phyloP scores from a whole-genome alignment of 2,797 vertebrate species.

The Ceyx erithaca region DNA sequence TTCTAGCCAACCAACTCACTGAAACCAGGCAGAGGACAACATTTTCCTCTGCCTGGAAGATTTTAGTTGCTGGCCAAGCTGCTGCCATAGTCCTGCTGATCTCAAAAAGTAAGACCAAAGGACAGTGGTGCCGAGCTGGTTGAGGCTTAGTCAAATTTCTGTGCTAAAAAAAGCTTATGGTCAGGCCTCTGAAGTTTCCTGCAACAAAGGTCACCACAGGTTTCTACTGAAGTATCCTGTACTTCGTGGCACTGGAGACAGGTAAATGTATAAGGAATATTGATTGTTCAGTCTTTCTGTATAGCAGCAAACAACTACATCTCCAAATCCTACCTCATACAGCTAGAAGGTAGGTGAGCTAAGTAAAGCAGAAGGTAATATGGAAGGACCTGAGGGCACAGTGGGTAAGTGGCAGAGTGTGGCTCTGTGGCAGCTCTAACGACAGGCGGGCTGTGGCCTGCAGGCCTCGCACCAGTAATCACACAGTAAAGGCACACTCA shows the following conservation, averaged over 20 bases:
- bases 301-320: background rate
- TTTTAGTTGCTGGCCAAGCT: background rate
- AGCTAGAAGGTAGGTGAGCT: background rate
- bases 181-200: background rate
- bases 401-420: background rate
- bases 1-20: background rate
- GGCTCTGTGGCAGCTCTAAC: background rate
- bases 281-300: background rate
- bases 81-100: background rate
- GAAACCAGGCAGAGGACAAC: background rate
- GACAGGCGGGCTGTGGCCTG: background rate
- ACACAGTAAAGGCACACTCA: rapidly evolving
- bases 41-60: background rate
- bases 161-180: constrained; percentile 22
- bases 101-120: background rate
- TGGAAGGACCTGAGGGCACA: background rate
- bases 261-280: background rate
- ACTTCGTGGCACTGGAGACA: background rate
- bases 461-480: background rate
- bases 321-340: background rate
- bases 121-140: background rate
- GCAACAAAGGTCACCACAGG: constrained; percentile 4
- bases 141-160: constrained; percentile 40
- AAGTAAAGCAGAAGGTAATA: background rate
- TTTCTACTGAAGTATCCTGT: constrained; percentile 6